Evolutionary conservation across 2,797 vertebrate species (phyloP), one percentile per base, ranked within the genome.

Genomic region (Tympanoctomys barrerae): DNA sequence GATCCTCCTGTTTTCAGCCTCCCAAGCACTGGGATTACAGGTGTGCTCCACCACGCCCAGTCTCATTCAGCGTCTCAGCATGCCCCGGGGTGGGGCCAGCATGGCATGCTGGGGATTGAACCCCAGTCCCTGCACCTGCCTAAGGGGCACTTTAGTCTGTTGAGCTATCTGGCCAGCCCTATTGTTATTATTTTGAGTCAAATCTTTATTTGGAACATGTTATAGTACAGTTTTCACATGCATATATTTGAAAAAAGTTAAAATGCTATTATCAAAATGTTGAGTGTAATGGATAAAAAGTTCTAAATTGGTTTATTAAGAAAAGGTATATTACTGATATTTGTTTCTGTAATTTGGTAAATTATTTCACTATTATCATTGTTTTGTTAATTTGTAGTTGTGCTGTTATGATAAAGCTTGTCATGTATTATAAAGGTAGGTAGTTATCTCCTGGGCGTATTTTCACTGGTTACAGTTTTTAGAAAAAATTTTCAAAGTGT

Each of bases 301-400:
- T 87, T 22, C 61, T 94, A 57, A 92, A 62, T 92, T 90, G 93
- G 42, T 89, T 94, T 96, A 77, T 87, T n/a, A 87, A 98, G 96
- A 98, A 98, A 98, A 98, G 97, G 96, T 95, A 98, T 98, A 98
- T 52, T 98, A 97, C 94, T 97, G 39, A 42, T 96, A 82, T 39
- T 95, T 85, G 66, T 39, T 33, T 96, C 52, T 96, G 86, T 93
- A 80, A 75, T 91, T 94, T 92, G 94, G n/a, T 97, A 91, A 89
- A n/a, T 83, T 83, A 22, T 42, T 94, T 82, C 39, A 46, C 75
- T 97, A 97, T 96, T 49, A 22, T n/a, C 42, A 61, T 80, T 96
- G n/a, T 97, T 95, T 98, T 8, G 59, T 97, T 93, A 36, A 9
- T 70, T 82, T 91, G 49, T 96, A 96, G 52, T 96, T 94, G 14